Conservation (phyloP, 2,113 vertebrate species). For the Xenopus laevis region DNA sequence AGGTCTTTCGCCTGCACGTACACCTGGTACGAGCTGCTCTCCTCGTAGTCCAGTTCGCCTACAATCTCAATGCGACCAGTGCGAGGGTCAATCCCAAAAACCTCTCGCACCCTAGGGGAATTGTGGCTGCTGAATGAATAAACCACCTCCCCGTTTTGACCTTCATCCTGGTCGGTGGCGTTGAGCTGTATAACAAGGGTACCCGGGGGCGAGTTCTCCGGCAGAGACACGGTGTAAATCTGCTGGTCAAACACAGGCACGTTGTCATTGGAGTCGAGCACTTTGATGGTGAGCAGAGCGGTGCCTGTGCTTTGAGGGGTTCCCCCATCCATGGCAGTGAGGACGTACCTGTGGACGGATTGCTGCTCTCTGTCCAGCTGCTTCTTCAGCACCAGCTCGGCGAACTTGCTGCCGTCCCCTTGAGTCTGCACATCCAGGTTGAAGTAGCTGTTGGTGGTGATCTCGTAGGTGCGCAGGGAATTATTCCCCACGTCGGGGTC, state of each 20-base stretch:
- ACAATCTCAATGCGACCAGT: constrained; percentile 89
- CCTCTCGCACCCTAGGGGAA: constrained; percentile 81
- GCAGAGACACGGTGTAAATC: constrained; percentile 85
- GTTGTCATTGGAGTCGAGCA: constrained; percentile 95
- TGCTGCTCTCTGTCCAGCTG: constrained; percentile 93
- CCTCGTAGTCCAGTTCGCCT: constrained; percentile 91
- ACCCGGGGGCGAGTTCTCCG: constrained; percentile 88
- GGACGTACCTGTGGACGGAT: constrained; percentile 90
- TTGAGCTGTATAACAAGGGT: constrained; percentile 92
- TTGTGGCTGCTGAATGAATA: constrained; percentile 96
- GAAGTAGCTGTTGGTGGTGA: constrained; percentile 92
- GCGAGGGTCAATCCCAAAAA: constrained; percentile 84
- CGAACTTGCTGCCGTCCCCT: constrained; percentile 85
- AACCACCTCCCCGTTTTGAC: constrained; percentile 88
- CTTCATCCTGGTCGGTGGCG: constrained; percentile 91
- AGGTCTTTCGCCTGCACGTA: constrained; percentile 94
- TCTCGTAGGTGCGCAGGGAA: constrained; percentile 91
- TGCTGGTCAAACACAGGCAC: constrained; percentile 92
- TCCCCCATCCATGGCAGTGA: constrained; percentile 94
- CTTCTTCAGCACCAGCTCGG: constrained; percentile 90
- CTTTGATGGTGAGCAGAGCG: constrained; percentile 87
- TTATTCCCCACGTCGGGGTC: constrained; percentile 96
- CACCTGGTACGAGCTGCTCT: constrained; percentile 86
- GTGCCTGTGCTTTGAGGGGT: constrained; percentile 86
- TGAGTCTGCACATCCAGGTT: constrained; percentile 95